Percentiles rank a stretch among this genome's conserved stretches.
These are phyloP conservation scores for Ylistrum balloti DNA, from an alignment of 1,140 invertebrate genomes.

Conservation along the genomic window DNA sequence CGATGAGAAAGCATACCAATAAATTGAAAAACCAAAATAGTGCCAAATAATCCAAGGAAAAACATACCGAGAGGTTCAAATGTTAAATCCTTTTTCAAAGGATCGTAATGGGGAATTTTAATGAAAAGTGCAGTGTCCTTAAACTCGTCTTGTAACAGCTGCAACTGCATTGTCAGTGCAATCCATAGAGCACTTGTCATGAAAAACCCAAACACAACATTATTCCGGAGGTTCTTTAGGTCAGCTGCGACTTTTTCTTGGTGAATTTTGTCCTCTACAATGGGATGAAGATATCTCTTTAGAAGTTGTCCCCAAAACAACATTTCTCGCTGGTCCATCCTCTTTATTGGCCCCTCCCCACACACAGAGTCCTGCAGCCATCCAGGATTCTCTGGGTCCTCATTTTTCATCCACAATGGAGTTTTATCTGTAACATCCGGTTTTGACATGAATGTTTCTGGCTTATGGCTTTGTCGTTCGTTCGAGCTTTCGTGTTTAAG, in stretches of 20 bases:
- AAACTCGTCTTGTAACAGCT: constrained; percentile 89
- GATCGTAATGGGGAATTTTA: constrained; percentile 80
- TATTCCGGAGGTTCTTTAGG: constrained; percentile 95
- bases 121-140: constrained; percentile 89
- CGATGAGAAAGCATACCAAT: constrained; percentile 84
- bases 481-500: not conserved
- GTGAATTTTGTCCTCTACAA: constrained; percentile 72
- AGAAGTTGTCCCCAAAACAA: constrained; percentile 77
- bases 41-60: constrained; percentile 83
- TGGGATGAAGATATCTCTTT: constrained; percentile 74
- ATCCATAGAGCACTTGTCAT: constrained; percentile 99
- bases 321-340: constrained; percentile 68
- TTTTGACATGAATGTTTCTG: not conserved
- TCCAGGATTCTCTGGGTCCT: constrained; percentile 66
- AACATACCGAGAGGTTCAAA: constrained; percentile 83
- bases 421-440: not conserved
- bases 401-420: constrained; percentile 57
- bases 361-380: constrained; percentile 84
- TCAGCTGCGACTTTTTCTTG: constrained; percentile 86
- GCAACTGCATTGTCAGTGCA: constrained; percentile 97
- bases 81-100: constrained; percentile 65
- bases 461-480: not conserved
- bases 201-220: constrained; percentile 97
- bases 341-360: constrained; percentile 89
- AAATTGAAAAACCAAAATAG: constrained; percentile 83